These are phyloP conservation scores for Acanthoscelides obtectus DNA, from an alignment of 2,888 invertebrate genomes.

Conservation along the genomic window DNA sequence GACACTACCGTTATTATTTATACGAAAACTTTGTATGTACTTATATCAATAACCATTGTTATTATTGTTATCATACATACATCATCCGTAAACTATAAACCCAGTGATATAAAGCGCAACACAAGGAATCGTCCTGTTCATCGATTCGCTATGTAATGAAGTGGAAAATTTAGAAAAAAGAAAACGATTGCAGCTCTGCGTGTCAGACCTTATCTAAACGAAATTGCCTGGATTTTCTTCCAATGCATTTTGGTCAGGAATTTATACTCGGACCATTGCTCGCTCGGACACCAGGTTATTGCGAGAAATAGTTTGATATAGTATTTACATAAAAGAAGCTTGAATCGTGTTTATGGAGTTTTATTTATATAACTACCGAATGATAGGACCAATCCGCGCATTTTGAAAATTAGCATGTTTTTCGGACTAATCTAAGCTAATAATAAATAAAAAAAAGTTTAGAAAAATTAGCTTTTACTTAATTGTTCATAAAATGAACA, in stretches of 20 bases:
- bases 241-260: neutral
- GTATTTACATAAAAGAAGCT: neutral
- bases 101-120: neutral
- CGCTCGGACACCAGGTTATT: neutral
- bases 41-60: no score
- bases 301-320: neutral
- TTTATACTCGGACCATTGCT: neutral
- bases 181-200: neutral
- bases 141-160: neutral
- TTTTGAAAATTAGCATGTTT: no score
- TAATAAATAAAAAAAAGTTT: no score
- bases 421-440: no score
- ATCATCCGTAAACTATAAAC: neutral
- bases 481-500: no score
- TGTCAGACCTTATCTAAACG: neutral
- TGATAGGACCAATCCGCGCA: no score
- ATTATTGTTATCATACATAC: no score
- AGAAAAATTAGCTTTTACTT: no score
- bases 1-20: no score
- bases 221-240: neutral
- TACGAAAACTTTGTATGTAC: no score
- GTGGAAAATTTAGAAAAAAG: neutral
- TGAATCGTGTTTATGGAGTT: neutral
- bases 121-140: neutral
- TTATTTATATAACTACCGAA: no score